Base-by-base conservation (phyloP, 2,113 vertebrate genomes). In the Micronycteris hirsuta region DNA sequence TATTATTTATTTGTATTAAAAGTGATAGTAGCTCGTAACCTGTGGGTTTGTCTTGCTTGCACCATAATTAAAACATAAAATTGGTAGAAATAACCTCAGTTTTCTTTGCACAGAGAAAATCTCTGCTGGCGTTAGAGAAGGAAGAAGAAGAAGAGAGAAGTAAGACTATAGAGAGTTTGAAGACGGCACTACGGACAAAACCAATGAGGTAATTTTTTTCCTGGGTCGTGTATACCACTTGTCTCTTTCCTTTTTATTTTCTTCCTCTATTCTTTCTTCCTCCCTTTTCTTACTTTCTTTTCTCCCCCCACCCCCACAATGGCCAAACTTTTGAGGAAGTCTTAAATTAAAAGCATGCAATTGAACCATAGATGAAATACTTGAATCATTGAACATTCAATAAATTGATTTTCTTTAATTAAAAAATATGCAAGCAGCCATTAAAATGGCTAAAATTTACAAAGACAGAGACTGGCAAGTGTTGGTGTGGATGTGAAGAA, bases 131-230 rank as follows among this genome's bases (percentile, higher is more conserved):
- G 81, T 98, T 99, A 98, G 99, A 99, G 95, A 99, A 99, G 87
- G 99, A 99, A 96, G 99, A 99, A 0, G 99, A 99, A 94, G 99
- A 99, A 89, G 99, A 99, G 96, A 99, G 99, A 88, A 99, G 99
- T 97, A 99, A 99, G 99, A 99, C 99, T 33, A 99, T 99, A 0
- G 99, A 99, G 97, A 99, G 99, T 97, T 98, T 99, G 97, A 99
- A 99, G 98, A 99, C 99, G 0, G 99, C 99, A 90, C 98, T 99
- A 93, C 98, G 99, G 97, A 99, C 99, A 0, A 99, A 99, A 97
- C 99, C 99, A 8, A 99, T 99, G 99, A 99, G 99, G 99, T 99
- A 97, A 97, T 93, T 95, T 56, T 56, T 49, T 97, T 33, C 12
- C 38, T 63, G 5, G 52, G 49, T 17, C 16, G 36, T 7, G 0